phyloP scores from a whole-genome alignment of 1,140 invertebrate species.

The Aphelinus certus region DNA sequence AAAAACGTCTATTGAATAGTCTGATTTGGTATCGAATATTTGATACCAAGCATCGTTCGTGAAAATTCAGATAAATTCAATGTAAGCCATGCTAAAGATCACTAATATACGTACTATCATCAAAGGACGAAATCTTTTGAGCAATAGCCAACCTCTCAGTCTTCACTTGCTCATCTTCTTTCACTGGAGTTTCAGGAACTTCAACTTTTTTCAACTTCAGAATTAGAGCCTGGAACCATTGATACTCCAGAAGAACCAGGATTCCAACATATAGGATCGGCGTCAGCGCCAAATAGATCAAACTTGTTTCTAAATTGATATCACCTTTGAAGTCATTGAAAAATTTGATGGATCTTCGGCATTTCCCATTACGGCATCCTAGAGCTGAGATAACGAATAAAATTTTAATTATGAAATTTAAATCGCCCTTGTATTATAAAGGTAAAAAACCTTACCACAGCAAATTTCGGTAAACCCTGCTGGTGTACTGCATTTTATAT shows the following conservation, averaged over 20 bases:
- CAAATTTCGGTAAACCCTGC: conserved; percentile 39
- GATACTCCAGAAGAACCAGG: conserved; percentile 53
- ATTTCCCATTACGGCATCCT: conserved; percentile 50
- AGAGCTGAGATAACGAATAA: conserved; percentile 41
- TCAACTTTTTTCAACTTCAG: conserved; percentile 40
- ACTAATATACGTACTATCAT: too few relatives aligned
- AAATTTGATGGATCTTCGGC: conserved; percentile 51
- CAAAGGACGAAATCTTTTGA: not conserved
- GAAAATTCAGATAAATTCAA: too few relatives aligned
- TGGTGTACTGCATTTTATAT: conserved; percentile 40
- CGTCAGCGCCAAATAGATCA: conserved; percentile 50
- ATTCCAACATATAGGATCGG: conserved; percentile 55
- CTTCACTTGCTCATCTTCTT: conserved; percentile 56
- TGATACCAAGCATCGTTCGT: too few relatives aligned
- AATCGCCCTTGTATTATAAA: conserved; percentile 1
- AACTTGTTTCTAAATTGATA: conserved; percentile 51
- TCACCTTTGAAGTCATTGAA: conserved; percentile 48
- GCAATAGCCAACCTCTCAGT: conserved; percentile 54
- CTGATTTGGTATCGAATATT: too few relatives aligned
- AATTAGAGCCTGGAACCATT: conserved; percentile 47
- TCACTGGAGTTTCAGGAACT: conserved; percentile 36
- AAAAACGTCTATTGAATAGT: too few relatives aligned
- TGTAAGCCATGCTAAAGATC: too few relatives aligned
- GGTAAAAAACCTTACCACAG: conserved; percentile 47
- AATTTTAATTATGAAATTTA: too few relatives aligned